A percentile compares a stretch with the other conserved stretches of the same genome.
Evolutionary conservation across 2,113 vertebrate species (phyloP).

Genomic region (Salvelinus alpinus): DNA sequence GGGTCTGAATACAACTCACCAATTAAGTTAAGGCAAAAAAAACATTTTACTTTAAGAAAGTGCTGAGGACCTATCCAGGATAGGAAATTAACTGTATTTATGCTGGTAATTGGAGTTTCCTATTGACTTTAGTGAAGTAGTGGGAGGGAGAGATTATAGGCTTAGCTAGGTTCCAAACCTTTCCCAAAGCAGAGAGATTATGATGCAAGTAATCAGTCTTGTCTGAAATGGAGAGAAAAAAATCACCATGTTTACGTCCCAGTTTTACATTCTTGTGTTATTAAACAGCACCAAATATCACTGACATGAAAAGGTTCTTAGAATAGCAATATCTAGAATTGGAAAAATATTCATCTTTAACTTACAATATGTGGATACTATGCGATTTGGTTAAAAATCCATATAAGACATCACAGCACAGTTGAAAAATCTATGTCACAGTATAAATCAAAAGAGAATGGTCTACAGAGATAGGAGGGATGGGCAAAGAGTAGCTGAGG

Average conservation of each 20-base stretch:
- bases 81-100: conserved; percentile 47
- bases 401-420: too few species aligned
- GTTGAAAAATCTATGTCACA: too few species aligned
- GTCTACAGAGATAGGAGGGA: too few species aligned
- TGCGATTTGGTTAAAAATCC: too few species aligned
- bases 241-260: conserved; percentile 28
- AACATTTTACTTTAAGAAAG: background rate
- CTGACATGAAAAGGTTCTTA: background rate
- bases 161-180: conserved; percentile 63
- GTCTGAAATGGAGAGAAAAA: conserved; percentile 24
- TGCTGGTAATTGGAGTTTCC: conserved; percentile 58
- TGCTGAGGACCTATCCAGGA: conserved; percentile 18
- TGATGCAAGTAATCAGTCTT: conserved; percentile 48
- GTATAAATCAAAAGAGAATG: too few species aligned
- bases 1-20: background rate
- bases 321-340: too few species aligned
- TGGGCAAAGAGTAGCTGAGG: too few species aligned
- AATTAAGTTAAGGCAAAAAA: background rate
- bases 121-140: conserved; percentile 62
- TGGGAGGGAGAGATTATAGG: conserved; percentile 68
- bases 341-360: too few species aligned
- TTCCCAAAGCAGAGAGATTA: conserved; percentile 60
- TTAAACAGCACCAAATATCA: background rate
- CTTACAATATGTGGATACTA: too few species aligned
- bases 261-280: background rate